phyloP scores from a whole-genome alignment of 2,888 invertebrate genomes.

The Julus scandinavius region DNA sequence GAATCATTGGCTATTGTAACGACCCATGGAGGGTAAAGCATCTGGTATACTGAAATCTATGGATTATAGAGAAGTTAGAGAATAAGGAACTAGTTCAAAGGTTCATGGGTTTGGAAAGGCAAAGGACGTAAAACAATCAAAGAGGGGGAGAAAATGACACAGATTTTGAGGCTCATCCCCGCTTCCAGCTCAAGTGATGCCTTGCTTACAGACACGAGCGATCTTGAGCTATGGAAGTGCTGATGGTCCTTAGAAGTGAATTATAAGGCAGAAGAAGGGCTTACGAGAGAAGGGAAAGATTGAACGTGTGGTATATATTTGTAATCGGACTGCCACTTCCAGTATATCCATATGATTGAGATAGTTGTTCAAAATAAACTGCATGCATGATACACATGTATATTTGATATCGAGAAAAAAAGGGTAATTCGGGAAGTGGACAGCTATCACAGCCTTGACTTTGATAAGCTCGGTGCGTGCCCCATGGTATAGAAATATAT shows the following conservation, averaged over 20 bases:
- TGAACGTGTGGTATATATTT: slow-evolving; percentile 31
- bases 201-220: not conserved
- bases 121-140: not conserved
- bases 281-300: not conserved
- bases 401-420: slow-evolving; percentile 11
- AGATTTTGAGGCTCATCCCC: not conserved
- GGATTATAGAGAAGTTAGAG: slow-evolving; percentile 2
- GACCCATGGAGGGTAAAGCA: not conserved
- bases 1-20: slow-evolving; percentile 2
- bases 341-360: slow-evolving; percentile 3
- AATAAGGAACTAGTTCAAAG: not conserved
- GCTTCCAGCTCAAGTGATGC: not conserved
- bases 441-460: slow-evolving; percentile 59
- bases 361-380: slow-evolving; percentile 18
- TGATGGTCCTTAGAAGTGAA: not conserved
- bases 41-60: not conserved
- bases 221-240: not conserved
- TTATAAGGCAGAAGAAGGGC: not conserved
- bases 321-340: slow-evolving; percentile 18
- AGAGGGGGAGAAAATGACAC: not conserved
- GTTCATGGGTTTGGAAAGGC: not conserved
- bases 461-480: slow-evolving; percentile 58
- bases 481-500: slow-evolving; percentile 17
- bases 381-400: slow-evolving; percentile 11
- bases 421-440: slow-evolving; percentile 55